These are phyloP conservation scores for Lathamus discolor DNA, from an alignment of 2,113 vertebrate genomes.

Conservation along the genomic window DNA sequence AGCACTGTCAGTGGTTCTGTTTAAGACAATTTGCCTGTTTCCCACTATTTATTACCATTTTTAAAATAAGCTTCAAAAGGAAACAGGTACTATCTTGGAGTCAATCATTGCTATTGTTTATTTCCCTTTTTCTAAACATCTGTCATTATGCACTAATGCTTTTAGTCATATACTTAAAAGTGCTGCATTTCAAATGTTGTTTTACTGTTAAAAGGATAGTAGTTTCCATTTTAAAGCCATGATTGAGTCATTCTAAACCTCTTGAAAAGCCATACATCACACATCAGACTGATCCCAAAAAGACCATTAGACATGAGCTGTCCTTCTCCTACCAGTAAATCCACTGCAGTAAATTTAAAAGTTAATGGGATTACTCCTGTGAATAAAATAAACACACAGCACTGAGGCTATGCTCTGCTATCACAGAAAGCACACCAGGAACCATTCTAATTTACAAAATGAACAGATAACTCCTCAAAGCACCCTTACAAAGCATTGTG, in stretches of 20 bases:
- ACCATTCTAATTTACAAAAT: background rate
- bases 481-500: background rate
- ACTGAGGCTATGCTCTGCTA: background rate
- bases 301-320: conserved; percentile 24
- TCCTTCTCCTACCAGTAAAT: conserved; percentile 41
- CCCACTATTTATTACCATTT: background rate
- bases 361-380: conserved; percentile 33
- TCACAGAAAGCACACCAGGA: background rate
- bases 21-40: background rate
- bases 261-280: conserved; percentile 28
- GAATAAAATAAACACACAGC: conserved; percentile 40
- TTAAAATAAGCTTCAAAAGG: background rate
- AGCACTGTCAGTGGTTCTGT: background rate
- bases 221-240: conserved; percentile 6
- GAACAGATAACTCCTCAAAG: background rate
- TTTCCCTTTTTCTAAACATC: background rate
- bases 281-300: conserved; percentile 43
- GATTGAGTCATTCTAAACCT: conserved; percentile 19
- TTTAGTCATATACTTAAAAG: conserved; percentile 3
- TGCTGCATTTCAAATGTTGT: conserved; percentile 6
- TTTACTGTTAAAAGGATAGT: conserved; percentile 23
- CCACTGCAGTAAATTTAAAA: conserved; percentile 37
- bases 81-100: background rate
- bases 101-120: background rate
- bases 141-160: conserved; percentile 32